Percentiles rank a stretch among this genome's conserved stretches.
phyloP scores from a whole-genome alignment of 1,140 invertebrate species.

The Hylyphantes graminicola region DNA sequence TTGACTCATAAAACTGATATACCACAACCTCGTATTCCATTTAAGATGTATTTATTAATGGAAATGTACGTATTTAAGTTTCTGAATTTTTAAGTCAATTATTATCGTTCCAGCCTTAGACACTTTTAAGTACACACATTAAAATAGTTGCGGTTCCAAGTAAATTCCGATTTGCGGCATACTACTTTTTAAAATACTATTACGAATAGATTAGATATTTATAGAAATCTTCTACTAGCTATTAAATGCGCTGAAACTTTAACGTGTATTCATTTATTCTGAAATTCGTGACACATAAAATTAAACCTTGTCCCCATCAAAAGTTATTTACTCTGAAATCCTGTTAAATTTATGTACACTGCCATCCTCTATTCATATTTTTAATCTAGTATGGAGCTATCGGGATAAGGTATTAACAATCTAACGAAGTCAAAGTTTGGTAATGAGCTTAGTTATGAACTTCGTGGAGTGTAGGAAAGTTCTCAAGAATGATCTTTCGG shows the following conservation, averaged over 20 bases:
- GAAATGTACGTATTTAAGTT: too few species aligned
- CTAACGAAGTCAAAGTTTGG: conserved; percentile 32
- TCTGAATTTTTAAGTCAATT: too few species aligned
- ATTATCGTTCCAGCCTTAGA: too few species aligned
- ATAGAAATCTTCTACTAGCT: too few species aligned
- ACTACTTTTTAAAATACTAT: too few species aligned
- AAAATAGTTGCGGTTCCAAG: too few species aligned
- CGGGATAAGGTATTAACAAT: conserved; percentile 31
- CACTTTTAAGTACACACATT: too few species aligned
- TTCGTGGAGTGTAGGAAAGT: conserved; percentile 26
- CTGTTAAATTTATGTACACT: conserved; percentile 14
- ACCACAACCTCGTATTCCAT: too few species aligned
- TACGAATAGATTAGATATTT: too few species aligned
- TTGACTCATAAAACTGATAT: too few species aligned
- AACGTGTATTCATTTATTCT: conserved; percentile 8
- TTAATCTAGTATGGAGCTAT: conserved; percentile 11
- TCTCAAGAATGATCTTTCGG: conserved; percentile 16
- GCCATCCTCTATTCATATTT: conserved; percentile 2
- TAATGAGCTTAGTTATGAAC: conserved; percentile 36
- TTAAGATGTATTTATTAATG: too few species aligned
- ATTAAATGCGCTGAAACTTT: not conserved
- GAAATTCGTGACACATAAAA: conserved; percentile 24
- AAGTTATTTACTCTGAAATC: conserved; percentile 30
- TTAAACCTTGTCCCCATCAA: conserved; percentile 10
- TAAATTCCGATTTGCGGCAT: too few species aligned